These are phyloP conservation scores for Micropoecilia bifurca DNA, from an alignment of 2,797 vertebrate species.

Conservation along the genomic window DNA sequence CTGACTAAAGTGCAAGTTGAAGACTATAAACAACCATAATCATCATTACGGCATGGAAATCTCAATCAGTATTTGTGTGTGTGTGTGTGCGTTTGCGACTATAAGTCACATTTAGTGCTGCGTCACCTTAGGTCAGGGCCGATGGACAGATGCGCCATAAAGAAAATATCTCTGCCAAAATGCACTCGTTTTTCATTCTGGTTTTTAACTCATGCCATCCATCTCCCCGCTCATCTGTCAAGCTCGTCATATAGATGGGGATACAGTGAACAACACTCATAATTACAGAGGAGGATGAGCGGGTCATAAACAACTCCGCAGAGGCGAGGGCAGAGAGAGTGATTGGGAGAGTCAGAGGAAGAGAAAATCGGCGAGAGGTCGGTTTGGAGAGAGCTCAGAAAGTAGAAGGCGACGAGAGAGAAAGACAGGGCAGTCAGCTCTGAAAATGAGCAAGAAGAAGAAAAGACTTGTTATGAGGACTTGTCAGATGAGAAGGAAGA, in stretches of 20 bases:
- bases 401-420: slow-evolving; percentile 7
- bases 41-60: slow-evolving; percentile 68
- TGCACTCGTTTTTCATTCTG: slow-evolving; percentile 52
- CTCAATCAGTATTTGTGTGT: slow-evolving; percentile 54
- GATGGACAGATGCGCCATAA: slow-evolving; percentile 68
- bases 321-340: slow-evolving; percentile 31
- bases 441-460: slow-evolving; percentile 1
- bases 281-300: slow-evolving; percentile 64
- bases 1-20: slow-evolving; percentile 62
- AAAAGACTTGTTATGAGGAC: slow-evolving; percentile 14
- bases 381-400: slow-evolving; percentile 7
- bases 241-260: slow-evolving; percentile 57
- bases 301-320: slow-evolving; percentile 53
- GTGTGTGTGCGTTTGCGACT: slow-evolving; percentile 40
- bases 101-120: slow-evolving; percentile 66
- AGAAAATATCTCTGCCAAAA: slow-evolving; percentile 61
- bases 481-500: slow-evolving; percentile 13
- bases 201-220: slow-evolving; percentile 52
- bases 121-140: slow-evolving; percentile 67
- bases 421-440: background rate
- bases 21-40: slow-evolving; percentile 72
- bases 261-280: slow-evolving; percentile 64
- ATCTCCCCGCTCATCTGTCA: slow-evolving; percentile 55
- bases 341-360: slow-evolving; percentile 9
- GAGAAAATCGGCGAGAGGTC: slow-evolving; percentile 21